Evolutionary conservation across 2,888 invertebrate genomes (phyloP), one percentile per base, ranked within the genome.

Genomic region (Philereme transversata): DNA sequence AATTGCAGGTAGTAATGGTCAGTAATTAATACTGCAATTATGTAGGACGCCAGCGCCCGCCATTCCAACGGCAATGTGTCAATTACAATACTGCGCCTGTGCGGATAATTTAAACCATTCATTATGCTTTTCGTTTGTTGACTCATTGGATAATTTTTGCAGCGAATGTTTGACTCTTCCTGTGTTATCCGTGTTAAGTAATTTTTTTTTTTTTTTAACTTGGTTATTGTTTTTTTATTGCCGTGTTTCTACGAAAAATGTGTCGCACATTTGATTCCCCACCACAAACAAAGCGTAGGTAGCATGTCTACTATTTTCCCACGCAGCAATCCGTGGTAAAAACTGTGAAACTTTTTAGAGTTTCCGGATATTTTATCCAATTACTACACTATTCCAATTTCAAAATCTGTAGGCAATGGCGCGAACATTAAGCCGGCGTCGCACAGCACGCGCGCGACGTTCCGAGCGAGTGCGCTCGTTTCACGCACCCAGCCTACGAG

Each of bases 11-110:
- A 52, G 48, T 44, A 33, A 48, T 47, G 47, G 47, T 2, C 50
- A 51, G 62, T 58, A 58, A 51, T 58, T 51, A 62, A 62, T 59
- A 62, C 51, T 51, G 46, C 55, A 58, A 51, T 59, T 51, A 55
- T 50, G 61, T 51, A 40, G 43, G 36, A 11, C 5, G 11, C 8
- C 48, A 10, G n/a, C 55, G 41, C 51, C 3, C 47, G 55, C 34
- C 55, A 56, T 60, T 22, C 36, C 38, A 40, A 22, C 11, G 36
- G 52, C 36, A 41, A 59, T 55, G 55, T 55, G 51, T 58, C 62
- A 55, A 62, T 62, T 57, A 62, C 22, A 34, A 46, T 41, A 35
- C 48, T 52, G 45, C 35, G 43, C 60, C 40, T n/a, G 33, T 40
- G 38, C 45, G 45, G 11, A 34, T 48, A 44, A 11, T 49, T 38